Conservation (phyloP, 2,797 vertebrate genomes). For the Aselliscus stoliczkanus region DNA sequence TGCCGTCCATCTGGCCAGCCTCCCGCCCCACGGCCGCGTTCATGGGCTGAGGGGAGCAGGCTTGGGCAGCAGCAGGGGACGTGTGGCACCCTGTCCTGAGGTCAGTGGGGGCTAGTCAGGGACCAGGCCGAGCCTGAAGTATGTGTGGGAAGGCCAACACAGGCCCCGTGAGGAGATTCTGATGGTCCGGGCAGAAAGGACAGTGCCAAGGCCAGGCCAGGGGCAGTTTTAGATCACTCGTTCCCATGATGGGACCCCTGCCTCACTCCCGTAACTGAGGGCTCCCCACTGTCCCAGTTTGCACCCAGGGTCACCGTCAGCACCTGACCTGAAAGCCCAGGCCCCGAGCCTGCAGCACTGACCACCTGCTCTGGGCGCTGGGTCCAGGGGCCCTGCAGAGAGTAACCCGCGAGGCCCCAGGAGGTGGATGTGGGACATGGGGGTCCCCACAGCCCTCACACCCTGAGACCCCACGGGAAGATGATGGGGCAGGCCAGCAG, state of each 20-base stretch:
- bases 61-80: background rate
- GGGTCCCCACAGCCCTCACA: no score
- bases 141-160: background rate
- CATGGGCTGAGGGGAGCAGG: accelerated
- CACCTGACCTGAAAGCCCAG: accelerated
- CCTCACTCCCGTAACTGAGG: background rate
- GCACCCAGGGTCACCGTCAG: background rate
- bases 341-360: accelerated
- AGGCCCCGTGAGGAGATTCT: accelerated
- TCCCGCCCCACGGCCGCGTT: accelerated
- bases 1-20: accelerated
- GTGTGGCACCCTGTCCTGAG: background rate
- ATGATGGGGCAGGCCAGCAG: accelerated
- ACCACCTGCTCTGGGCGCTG: background rate
- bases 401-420: no score
- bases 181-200: no score
- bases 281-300: accelerated
- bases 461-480: background rate
- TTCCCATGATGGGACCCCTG: background rate
- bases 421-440: accelerated
- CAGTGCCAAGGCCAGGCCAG: accelerated
- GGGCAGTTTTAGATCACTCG: accelerated
- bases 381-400: background rate
- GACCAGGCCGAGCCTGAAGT: accelerated
- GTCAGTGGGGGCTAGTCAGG: background rate